Evolutionary conservation across 2,113 vertebrate genomes (phyloP).

Genomic region (Todiramphus saurophagus): DNA sequence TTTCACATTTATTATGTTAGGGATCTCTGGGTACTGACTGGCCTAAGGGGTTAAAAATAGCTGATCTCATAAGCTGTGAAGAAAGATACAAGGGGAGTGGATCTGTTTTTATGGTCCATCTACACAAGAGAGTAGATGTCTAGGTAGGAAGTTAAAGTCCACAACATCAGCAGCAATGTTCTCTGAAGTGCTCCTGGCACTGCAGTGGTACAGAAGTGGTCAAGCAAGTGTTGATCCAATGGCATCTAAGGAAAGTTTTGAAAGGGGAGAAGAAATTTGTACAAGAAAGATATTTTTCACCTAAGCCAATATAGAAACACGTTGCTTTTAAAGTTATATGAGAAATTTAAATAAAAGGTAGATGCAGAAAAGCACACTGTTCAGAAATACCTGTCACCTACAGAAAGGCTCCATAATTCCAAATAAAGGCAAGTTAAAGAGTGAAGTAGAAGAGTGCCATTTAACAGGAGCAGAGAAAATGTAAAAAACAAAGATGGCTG

Average conservation of each 20-base stretch:
- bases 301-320: background rate
- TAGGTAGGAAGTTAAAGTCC: background rate
- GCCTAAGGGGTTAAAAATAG: background rate
- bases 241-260: background rate
- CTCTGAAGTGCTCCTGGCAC: background rate
- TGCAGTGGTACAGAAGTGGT: background rate
- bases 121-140: background rate
- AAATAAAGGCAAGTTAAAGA: background rate
- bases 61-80: background rate
- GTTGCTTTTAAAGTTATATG: background rate
- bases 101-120: background rate
- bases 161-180: background rate
- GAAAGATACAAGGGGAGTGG: background rate
- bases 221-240: background rate
- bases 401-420: background rate
- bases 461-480: background rate
- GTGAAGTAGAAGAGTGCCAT: background rate
- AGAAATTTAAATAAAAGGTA: background rate
- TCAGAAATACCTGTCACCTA: background rate
- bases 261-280: background rate
- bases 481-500: background rate
- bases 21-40: background rate
- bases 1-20: background rate
- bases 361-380: background rate
- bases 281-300: background rate